Conservation (phyloP, 1,140 invertebrate genomes). For the Leptinotarsa lineolata region DNA sequence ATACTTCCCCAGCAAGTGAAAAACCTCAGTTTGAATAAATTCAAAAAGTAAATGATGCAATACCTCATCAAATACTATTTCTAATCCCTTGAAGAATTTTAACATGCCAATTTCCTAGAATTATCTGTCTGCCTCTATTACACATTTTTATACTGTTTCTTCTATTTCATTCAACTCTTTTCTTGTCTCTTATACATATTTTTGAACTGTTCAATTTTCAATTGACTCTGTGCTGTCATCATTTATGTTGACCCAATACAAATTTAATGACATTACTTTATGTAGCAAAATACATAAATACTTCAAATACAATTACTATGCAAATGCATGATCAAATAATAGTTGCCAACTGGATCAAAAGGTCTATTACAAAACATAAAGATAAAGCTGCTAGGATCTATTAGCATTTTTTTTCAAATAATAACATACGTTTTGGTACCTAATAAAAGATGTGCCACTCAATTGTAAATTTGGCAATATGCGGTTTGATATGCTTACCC, state of each 20-base stretch:
- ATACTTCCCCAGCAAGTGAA: not conserved
- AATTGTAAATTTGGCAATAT: no score
- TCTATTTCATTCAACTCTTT: not conserved
- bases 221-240: not conserved
- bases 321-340: no score
- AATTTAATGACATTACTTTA: not conserved
- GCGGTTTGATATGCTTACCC: no score
- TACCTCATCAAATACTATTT: not conserved
- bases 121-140: not conserved
- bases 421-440: no score
- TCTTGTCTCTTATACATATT: not conserved
- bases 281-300: no score
- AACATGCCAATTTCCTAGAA: not conserved
- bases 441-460: no score
- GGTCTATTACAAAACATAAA: no score
- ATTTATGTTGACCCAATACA: not conserved
- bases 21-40: not conserved
- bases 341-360: no score
- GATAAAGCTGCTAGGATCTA: no score
- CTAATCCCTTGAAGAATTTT: not conserved
- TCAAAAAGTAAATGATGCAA: conserved; percentile 1
- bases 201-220: not conserved
- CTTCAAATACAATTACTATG: no score
- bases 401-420: no score
- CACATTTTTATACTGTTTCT: not conserved